Evolutionary conservation across 1,140 invertebrate genomes (phyloP).

Genomic region (Drosophila equinoxialis): DNA sequence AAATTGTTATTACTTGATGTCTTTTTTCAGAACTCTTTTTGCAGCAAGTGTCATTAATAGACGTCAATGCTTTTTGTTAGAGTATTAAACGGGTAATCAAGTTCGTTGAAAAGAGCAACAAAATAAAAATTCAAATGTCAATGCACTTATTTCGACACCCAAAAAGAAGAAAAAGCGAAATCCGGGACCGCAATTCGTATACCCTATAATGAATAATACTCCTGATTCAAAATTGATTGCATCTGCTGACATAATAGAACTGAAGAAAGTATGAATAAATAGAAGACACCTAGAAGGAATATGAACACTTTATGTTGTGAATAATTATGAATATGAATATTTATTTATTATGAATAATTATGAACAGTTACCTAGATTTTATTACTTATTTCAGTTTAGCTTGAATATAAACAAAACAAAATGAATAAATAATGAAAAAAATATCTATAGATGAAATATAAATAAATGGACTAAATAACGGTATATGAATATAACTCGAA

Average conservation of each 20-base stretch:
- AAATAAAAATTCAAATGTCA: constrained; percentile 41
- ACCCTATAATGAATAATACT: background rate
- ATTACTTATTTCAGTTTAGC: too few species aligned
- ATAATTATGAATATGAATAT: too few species aligned
- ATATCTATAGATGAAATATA: background rate
- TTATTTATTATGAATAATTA: background rate
- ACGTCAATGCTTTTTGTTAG: background rate
- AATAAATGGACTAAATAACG: background rate
- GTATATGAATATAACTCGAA: too few species aligned
- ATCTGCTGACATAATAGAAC: background rate
- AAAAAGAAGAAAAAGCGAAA: constrained; percentile 25
- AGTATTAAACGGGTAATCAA: background rate
- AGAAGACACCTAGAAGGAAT: background rate
- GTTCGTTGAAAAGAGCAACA: constrained; percentile 8
- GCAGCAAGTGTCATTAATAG: background rate
- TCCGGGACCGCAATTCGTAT: background rate
- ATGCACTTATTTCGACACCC: constrained; percentile 68
- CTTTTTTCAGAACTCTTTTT: too few species aligned
- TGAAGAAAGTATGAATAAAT: background rate
- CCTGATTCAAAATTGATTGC: background rate
- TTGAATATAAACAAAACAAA: too few species aligned
- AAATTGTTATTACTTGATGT: too few species aligned
- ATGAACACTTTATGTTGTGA: too few species aligned
- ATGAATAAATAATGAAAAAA: too few species aligned
- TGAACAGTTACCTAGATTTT: too few species aligned